Conservation (phyloP, 2,113 vertebrate genomes). For the Cromileptes altivelis region DNA sequence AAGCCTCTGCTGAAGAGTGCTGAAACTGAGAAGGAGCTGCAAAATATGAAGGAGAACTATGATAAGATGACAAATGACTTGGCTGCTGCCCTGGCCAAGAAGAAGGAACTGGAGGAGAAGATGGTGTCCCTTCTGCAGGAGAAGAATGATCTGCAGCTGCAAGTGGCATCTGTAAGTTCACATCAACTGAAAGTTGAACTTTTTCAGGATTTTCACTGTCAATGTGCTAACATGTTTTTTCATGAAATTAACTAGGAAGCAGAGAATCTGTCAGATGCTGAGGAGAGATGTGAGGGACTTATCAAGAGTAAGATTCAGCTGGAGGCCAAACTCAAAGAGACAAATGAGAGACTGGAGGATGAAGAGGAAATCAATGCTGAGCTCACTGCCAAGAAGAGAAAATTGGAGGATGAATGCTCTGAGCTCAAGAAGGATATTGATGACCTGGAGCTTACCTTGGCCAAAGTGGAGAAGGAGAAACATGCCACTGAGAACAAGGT, state of each 20-base stretch:
- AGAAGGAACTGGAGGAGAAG: too few species aligned
- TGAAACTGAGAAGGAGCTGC: too few species aligned
- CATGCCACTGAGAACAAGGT: constrained; percentile 72
- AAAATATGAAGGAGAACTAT: too few species aligned
- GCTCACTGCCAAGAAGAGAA: constrained; percentile 87
- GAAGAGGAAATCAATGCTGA: constrained; percentile 89
- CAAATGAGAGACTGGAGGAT: constrained; percentile 88
- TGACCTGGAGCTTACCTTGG: constrained; percentile 71
- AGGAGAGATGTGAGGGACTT: constrained; percentile 78
- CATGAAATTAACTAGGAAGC: constrained; percentile 55
- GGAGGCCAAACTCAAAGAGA: constrained; percentile 80
- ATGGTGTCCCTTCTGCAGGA: too few species aligned
- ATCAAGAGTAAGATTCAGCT: constrained; percentile 79
- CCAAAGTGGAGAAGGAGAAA: constrained; percentile 70
- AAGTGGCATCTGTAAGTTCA: too few species aligned
- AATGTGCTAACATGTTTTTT: background rate
- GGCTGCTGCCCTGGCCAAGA: too few species aligned
- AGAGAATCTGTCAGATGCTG: constrained; percentile 75
- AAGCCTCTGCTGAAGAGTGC: too few species aligned
- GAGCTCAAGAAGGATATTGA: constrained; percentile 77
- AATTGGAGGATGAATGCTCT: constrained; percentile 88
- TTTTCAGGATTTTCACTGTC: background rate
- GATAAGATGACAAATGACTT: too few species aligned
- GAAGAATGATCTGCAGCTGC: too few species aligned
- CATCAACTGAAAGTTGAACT: too few species aligned